phyloP scores from a whole-genome alignment of 1,140 invertebrate species.

The Penaeus indicus region DNA sequence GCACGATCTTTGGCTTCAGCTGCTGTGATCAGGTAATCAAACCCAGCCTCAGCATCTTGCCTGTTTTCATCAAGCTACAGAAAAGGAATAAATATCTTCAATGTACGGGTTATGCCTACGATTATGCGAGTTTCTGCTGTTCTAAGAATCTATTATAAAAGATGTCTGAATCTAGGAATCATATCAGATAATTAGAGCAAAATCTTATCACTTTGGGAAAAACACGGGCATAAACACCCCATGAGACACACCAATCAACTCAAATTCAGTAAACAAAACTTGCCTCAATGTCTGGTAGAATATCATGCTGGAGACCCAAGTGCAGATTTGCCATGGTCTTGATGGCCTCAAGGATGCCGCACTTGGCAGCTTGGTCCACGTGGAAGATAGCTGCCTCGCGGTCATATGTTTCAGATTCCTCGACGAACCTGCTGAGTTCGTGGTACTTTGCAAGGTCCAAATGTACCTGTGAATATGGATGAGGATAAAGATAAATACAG shows the following conservation, averaged over 20 bases:
- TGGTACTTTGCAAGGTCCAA: slow-evolving; percentile 76
- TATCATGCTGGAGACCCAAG: slow-evolving; percentile 72
- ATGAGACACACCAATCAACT: no score
- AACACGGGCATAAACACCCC: no score
- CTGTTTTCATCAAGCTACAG: slow-evolving; percentile 58
- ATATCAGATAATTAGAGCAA: no score
- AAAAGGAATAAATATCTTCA: slow-evolving; percentile 25
- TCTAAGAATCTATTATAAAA: no score
- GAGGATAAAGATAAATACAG: neutral
- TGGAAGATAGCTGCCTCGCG: slow-evolving; percentile 74
- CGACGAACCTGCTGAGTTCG: slow-evolving; percentile 74
- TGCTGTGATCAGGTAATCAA: slow-evolving; percentile 70
- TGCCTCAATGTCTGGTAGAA: slow-evolving; percentile 71
- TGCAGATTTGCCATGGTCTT: slow-evolving; percentile 73
- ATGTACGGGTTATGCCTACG: neutral
- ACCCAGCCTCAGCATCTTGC: slow-evolving; percentile 60
- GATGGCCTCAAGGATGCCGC: slow-evolving; percentile 74
- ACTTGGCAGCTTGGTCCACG: slow-evolving; percentile 73
- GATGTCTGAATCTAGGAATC: no score
- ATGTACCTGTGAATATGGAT: slow-evolving; percentile 72
- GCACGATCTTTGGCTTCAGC: slow-evolving; percentile 73
- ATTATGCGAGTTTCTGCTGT: no score
- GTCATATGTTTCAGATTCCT: slow-evolving; percentile 70
- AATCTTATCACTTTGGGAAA: no score
- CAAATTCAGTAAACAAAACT: neutral